Conservation (phyloP, 2,113 vertebrate species). For the Corythoichthys intestinalis region DNA sequence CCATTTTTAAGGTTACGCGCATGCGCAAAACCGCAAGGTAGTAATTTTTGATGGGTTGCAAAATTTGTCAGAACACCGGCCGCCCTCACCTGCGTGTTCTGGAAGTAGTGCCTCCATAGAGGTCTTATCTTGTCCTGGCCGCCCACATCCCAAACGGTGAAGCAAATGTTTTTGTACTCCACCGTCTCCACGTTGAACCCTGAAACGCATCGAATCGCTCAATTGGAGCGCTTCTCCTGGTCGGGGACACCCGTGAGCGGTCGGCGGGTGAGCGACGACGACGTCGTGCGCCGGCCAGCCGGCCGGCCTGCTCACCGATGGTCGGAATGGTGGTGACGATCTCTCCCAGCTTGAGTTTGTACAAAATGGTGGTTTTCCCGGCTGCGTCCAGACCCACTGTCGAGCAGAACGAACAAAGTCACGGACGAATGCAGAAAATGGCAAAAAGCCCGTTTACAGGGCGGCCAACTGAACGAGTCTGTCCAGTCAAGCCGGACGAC, state of each 20-base stretch:
- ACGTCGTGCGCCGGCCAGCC: too few relatives aligned
- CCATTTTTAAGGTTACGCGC: too few relatives aligned
- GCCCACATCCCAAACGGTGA: constrained; percentile 89
- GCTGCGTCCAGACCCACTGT: constrained; percentile 89
- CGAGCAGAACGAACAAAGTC: constrained; percentile 16
- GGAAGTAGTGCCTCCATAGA: constrained; percentile 89
- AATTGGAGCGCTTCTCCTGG: too few relatives aligned
- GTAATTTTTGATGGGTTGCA: too few relatives aligned
- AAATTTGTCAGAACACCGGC: too few relatives aligned
- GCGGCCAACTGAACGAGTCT: too few relatives aligned
- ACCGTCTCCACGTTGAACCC: constrained; percentile 90
- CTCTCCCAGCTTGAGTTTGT: constrained; percentile 91
- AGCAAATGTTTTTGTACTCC: constrained; percentile 89
- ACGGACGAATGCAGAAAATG: too few relatives aligned
- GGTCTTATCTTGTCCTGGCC: constrained; percentile 90
- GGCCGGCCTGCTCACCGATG: constrained; percentile 71
- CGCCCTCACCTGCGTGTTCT: constrained; percentile 75
- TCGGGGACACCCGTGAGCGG: too few relatives aligned
- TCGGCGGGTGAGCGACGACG: too few relatives aligned
- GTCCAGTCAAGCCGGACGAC: too few relatives aligned
- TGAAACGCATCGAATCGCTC: constrained; percentile 31
- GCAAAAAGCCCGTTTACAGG: too few relatives aligned
- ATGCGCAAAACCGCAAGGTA: too few relatives aligned
- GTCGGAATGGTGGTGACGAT: constrained; percentile 94
- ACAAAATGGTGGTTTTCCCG: constrained; percentile 92